Evolutionary conservation across 1,140 invertebrate species (phyloP), one percentile per base, ranked within the genome.

Genomic region (Coenobita brevimanus): DNA sequence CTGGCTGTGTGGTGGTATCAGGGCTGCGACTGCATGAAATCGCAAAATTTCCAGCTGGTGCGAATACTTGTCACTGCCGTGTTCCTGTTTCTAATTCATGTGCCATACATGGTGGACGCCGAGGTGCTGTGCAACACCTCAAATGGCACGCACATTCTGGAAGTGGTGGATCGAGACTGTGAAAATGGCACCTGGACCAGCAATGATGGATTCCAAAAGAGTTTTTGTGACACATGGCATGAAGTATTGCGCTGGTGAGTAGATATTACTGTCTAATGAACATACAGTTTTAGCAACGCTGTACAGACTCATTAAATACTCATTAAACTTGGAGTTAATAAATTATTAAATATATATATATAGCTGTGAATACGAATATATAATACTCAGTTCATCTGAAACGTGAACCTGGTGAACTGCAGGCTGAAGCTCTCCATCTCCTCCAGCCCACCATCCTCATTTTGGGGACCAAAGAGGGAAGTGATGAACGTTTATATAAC

Each of bases 51-150:
- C 46, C 62, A 36, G 62, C 38, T 30, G 10, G 27, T 24, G 24
- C n/a, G 64, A n/a, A 46, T 69, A 30, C 15, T 82, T 41, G 15
- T 1, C 24, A 50, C 54, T 6, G 4, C 27, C 3, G 30, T 50
- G 13, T n/a, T 67, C 36, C 43, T 57, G 6, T 13, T 82, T 15
- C 24, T 24, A 17, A 15, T 79, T 27, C 76, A 79, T 36, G 3
- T 79, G 43, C 76, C 76, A 21, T 60, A 43, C 50, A 79, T 79
- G 76, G 50, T 60, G 36, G n/a, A 57, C 43, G 76, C n/a, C 24
- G 30, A 54, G 8, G 76, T 79, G 50, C 10, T n/a, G 43, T 79
- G 76, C 36, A 46, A 2, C 10, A 24, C 21, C 13, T 10, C 36
- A 4, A 36, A 41, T 36, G 38, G 21, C 30, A 24, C 17, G 21